Conservation (phyloP, 2,888 invertebrate genomes). For the Lycia hirtaria region DNA sequence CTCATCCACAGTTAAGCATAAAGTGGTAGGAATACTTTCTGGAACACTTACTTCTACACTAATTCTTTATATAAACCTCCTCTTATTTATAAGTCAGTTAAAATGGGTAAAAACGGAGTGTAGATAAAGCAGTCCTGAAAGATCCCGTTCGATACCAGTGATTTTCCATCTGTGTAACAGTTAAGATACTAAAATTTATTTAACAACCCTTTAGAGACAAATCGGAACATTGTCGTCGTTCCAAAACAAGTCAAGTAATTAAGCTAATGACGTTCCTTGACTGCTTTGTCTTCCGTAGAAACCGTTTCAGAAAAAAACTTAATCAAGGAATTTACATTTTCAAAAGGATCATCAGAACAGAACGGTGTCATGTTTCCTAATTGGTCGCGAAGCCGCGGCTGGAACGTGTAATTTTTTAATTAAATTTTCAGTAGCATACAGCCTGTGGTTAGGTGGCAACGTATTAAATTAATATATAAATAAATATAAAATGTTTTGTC, state of each 20-base stretch:
- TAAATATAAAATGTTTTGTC: slow-evolving; percentile 44
- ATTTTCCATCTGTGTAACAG: not conserved
- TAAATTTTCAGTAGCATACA: slow-evolving; percentile 21
- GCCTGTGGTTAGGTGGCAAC: slow-evolving; percentile 7
- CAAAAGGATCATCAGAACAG: slow-evolving; percentile 39
- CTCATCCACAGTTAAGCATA: too few species aligned
- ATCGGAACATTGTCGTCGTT: slow-evolving; percentile 31
- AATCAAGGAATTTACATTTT: slow-evolving; percentile 49
- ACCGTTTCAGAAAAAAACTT: slow-evolving; percentile 36
- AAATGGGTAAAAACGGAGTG: too few species aligned
- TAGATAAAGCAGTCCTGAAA: not conserved
- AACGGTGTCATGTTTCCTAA: slow-evolving; percentile 38
- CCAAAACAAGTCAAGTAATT: slow-evolving; percentile 54
- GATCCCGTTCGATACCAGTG: not conserved
- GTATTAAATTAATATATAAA: slow-evolving; percentile 15
- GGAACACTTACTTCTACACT: too few species aligned
- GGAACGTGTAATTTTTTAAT: slow-evolving; percentile 37
- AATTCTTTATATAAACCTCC: too few species aligned
- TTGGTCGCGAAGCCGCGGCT: slow-evolving; percentile 28
- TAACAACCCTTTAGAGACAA: not conserved
- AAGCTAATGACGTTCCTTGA: slow-evolving; percentile 56
- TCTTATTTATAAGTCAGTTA: too few species aligned
- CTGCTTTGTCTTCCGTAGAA: slow-evolving; percentile 31
- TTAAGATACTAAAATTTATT: not conserved
- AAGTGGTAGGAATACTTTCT: too few species aligned